phyloP scores from a whole-genome alignment of 2,888 invertebrate species.

The Eristalis arbustorum region DNA sequence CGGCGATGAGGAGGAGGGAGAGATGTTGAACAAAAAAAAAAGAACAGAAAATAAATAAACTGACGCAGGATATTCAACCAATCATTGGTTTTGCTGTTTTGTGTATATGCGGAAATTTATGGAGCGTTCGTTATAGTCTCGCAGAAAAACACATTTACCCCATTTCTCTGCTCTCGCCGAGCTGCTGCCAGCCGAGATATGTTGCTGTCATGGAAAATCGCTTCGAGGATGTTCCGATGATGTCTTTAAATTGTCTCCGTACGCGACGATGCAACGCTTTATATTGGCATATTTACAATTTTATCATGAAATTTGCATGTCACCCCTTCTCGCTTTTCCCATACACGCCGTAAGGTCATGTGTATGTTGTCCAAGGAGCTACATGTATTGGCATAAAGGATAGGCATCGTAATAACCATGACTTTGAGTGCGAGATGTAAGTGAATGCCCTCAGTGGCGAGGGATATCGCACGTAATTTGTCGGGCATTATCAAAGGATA shows the following conservation, averaged over 20 bases:
- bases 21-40: too few relatives aligned
- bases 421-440: background rate
- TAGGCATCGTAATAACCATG: background rate
- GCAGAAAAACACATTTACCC: conserved; percentile 32
- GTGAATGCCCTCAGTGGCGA: background rate
- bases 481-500: background rate
- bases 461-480: background rate
- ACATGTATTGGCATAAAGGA: background rate
- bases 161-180: conserved; percentile 1
- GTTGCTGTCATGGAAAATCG: conserved; percentile 38
- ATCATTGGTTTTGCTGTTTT: conserved; percentile 51
- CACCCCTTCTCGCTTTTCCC: background rate
- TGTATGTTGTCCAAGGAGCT: conserved; percentile 14
- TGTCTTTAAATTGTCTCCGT: conserved; percentile 41
- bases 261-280: conserved; percentile 36
- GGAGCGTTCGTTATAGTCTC: conserved; percentile 18
- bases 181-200: background rate
- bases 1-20: background rate
- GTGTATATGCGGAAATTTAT: conserved; percentile 41
- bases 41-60: background rate
- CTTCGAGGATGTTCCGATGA: conserved; percentile 46
- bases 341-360: conserved; percentile 7
- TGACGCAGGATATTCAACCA: conserved; percentile 57
- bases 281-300: conserved; percentile 30
- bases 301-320: conserved; percentile 36